Evolutionary conservation across 2,888 invertebrate genomes (phyloP), one percentile per base, ranked within the genome.

Genomic region (Palloptera scutellata): DNA sequence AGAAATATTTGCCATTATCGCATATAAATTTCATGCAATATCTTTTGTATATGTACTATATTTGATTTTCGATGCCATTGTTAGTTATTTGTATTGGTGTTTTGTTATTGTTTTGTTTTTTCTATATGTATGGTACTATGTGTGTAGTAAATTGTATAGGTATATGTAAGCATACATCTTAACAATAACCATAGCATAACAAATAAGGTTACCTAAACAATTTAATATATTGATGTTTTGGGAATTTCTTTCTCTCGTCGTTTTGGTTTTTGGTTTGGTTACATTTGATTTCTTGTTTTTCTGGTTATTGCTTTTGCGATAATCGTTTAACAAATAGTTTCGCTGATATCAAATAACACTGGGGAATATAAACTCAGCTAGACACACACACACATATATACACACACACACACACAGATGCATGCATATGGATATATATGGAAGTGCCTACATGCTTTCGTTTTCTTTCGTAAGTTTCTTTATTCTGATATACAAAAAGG

Each of bases 281-380:
- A 11, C 48, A 15, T 15, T 45, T 48, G 48, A 11, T 15, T 48
- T 13, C 15, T 48, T 11, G 30, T 30, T 30, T 30, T 30, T 30
- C 30, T 30, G 30, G 30, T 30, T 30, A 4, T 30, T 30, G 30
- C 77, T 68, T 75, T 71, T n/a, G 71, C 75, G 78, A 79, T 79
- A 76, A 78, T 78, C 78, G 74, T 76, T 79, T 76, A 77, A 77
- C 78, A 79, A 78, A 79, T 79, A 74, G 74, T 74, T 74, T 67
- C 62, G 71, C 69, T 73, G 78, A 78, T 78, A 78, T 77, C 75
- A 71, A 70, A 63, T 60, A 65, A 66, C 69, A 63, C 54, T 55
- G 57, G 57, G 57, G 53, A 53, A 53, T 53, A 53, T 15, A 17
- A n/a, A 51, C n/a, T n/a, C n/a, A n/a, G n/a, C n/a, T 51, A 58